phyloP scores from a whole-genome alignment of 2,888 invertebrate species.

The Flabesymbios commensalis region DNA sequence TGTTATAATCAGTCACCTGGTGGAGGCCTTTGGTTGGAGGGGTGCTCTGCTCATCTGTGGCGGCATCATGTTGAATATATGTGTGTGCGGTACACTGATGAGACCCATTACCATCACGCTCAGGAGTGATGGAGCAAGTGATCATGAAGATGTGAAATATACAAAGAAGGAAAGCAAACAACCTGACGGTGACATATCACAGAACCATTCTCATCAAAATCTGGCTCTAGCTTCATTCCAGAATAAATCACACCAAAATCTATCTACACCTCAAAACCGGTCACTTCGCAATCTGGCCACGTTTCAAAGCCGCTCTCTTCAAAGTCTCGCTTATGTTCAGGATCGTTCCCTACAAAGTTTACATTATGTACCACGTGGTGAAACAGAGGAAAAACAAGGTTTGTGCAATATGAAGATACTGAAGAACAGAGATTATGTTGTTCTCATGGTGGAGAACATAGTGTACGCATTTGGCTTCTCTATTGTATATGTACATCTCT shows the following conservation, averaged over 20 bases:
- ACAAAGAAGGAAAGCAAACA: background rate
- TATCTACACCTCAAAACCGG: background rate
- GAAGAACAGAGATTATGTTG: slow-evolving; percentile 16
- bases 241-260: no score
- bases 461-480: slow-evolving; percentile 41
- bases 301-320: background rate
- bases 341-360: background rate
- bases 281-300: background rate
- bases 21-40: slow-evolving; percentile 39
- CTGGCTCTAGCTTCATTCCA: no score
- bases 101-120: slow-evolving; percentile 27
- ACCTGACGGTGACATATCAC: background rate
- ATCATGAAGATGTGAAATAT: background rate
- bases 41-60: slow-evolving; percentile 41
- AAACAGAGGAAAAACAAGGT: background rate
- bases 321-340: background rate
- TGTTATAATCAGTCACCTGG: slow-evolving; percentile 37
- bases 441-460: slow-evolving; percentile 38
- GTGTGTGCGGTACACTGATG: slow-evolving; percentile 37
- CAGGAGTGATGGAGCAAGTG: background rate
- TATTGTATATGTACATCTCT: slow-evolving; percentile 41
- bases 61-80: slow-evolving; percentile 39
- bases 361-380: background rate
- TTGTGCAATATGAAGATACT: slow-evolving; percentile 13
- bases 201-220: background rate